Percentiles rank a stretch among this genome's conserved stretches.
Evolutionary conservation across 2,888 invertebrate genomes (phyloP).

Genomic region (Polydrusus pterygomalis): DNA sequence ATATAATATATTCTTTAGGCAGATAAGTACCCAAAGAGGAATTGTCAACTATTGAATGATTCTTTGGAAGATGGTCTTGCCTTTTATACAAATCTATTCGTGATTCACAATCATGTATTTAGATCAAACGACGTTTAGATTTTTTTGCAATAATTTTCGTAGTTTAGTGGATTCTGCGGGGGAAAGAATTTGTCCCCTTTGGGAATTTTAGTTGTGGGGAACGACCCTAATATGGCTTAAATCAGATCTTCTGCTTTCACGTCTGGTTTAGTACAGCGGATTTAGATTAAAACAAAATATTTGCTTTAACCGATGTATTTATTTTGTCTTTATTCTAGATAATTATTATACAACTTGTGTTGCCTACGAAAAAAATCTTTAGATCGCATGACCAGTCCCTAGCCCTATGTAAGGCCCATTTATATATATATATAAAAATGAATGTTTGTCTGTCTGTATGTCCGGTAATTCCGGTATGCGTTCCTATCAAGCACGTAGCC

Average conservation of each 20-base stretch:
- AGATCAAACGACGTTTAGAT: conserved; percentile 64
- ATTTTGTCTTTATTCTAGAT: too few relatives aligned
- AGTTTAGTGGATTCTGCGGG: conserved; percentile 47
- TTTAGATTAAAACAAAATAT: neutral
- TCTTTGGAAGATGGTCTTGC: conserved; percentile 60
- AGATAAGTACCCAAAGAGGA: conserved; percentile 44
- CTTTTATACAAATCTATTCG: conserved; percentile 70
- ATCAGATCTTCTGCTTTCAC: conserved; percentile 62
- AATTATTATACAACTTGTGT: too few relatives aligned
- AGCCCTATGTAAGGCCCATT: too few relatives aligned
- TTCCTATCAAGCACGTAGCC: too few relatives aligned
- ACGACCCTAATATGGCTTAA: conserved; percentile 25
- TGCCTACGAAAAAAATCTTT: too few relatives aligned
- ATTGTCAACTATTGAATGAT: conserved; percentile 67
- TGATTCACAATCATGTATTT: conserved; percentile 71
- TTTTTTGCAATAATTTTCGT: conserved; percentile 65
- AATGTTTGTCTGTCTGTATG: too few relatives aligned
- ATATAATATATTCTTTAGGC: neutral
- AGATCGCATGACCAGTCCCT: too few relatives aligned
- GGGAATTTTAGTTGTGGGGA: conserved; percentile 36
- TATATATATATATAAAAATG: too few relatives aligned
- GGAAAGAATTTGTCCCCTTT: conserved; percentile 57
- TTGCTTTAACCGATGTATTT: too few relatives aligned
- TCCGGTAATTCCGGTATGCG: too few relatives aligned
- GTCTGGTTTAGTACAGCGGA: conserved; percentile 56